Base-by-base conservation (phyloP, 30 jellyfish, hydroid and myxozoan genomes). In the Hydractinia echinata region DNA sequence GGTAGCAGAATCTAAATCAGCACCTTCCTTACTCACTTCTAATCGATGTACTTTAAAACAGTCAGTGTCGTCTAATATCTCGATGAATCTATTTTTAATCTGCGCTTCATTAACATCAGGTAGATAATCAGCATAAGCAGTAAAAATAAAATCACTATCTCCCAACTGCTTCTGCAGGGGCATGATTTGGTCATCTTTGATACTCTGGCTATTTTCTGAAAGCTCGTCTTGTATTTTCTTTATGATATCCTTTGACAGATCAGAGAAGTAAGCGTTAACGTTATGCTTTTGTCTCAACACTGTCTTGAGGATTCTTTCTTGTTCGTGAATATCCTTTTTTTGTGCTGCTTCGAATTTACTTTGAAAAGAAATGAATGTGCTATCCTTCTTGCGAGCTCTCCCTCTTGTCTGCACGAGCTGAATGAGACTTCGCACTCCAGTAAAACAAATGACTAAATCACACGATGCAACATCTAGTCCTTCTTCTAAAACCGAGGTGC, bases 401-500 rank as follows among this genome's bases (percentile, higher is more conserved):
- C 96, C 96, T 19, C 94, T 81, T 50, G 89, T 76, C 76, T 89
- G 96, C 39, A 89, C 79, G 53, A 77, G 74, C 86, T 76, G 78
- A 49, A 83, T 81, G 70, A 89, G 69, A 8, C 74, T 77, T 15
- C 56, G 69, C 21, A 77, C 76, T 5, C 90, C 89, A 6, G 96
- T 73, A 71, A 83, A 89, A 16, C 94, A 77, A 64, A 89, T 72
- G 30, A 89, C 96, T 50, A 89, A 51, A 83, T 89, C 92, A 67
- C 96, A 89, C 14, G 77, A 64, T 16, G 94, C 81, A 44, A 89
- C 94, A 73, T 89, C 96, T 51, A 89, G 54, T 66, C 96, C 96
- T 73, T 89, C 96, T 61, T 89, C 96, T n/a, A 89, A 55, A n/a
- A 89, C 94, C 13, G 96, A 89, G 2, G 96, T 89, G 11, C 94